Evolutionary conservation across 2,888 invertebrate species (phyloP).

Genomic region (Protonemura montana): DNA sequence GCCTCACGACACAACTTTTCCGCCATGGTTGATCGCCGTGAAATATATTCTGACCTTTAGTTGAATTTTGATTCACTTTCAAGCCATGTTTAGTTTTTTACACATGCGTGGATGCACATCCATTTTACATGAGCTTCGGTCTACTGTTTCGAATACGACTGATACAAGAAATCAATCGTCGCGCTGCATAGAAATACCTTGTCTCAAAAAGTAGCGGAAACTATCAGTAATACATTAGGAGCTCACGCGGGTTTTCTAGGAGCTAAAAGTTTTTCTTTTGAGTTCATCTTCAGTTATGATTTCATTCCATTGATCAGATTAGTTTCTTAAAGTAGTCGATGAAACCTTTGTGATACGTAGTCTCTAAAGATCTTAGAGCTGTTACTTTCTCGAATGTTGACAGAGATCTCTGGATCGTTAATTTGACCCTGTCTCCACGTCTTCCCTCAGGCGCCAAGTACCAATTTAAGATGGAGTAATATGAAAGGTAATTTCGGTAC

Average conservation of each 20-base stretch:
- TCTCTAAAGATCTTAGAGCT: background rate
- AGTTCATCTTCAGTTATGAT: background rate
- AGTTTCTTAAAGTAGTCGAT: background rate
- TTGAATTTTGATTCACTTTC: constrained; percentile 20
- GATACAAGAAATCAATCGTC: background rate
- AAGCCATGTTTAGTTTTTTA: background rate
- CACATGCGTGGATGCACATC: background rate
- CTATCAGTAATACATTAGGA: background rate
- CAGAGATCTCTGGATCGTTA: background rate
- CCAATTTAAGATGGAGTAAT: constrained; percentile 27
- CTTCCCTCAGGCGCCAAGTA: background rate
- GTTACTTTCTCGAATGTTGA: background rate
- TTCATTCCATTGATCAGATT: constrained; percentile 2
- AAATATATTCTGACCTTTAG: background rate
- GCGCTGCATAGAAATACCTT: background rate
- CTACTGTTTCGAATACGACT: background rate
- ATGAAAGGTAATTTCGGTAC: constrained; percentile 20
- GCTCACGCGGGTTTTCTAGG: no score
- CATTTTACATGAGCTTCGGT: constrained; percentile 14
- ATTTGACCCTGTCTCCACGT: background rate
- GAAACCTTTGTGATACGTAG: background rate
- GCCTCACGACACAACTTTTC: background rate
- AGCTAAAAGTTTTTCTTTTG: background rate
- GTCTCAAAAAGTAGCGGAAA: no score
- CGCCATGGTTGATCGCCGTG: background rate